phyloP scores from a whole-genome alignment of 37 sponge, comb jelly and placozoan genomes.

The Chondrosia reniformis region DNA sequence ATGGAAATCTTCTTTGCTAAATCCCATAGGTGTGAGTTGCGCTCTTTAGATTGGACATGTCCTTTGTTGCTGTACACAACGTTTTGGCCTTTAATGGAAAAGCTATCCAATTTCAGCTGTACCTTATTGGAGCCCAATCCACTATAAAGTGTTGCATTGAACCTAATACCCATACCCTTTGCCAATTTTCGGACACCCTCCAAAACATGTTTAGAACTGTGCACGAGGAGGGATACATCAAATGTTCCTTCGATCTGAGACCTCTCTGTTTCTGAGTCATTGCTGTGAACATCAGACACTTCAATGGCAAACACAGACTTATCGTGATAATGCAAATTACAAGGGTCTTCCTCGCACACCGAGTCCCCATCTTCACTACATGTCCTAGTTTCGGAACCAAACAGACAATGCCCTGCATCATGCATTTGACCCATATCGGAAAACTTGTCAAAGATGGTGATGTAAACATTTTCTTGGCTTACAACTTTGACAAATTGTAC shows the following conservation, averaged over 20 bases:
- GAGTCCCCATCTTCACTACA: background rate
- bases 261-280: background rate
- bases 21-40: background rate
- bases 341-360: background rate
- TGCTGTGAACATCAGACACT: background rate
- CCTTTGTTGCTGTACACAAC: background rate
- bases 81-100: background rate
- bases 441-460: constrained; percentile 7
- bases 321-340: constrained; percentile 6
- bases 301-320: background rate
- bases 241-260: background rate
- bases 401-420: constrained; percentile 3
- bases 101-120: background rate
- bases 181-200: background rate
- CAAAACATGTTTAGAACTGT: background rate
- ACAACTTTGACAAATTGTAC: background rate
- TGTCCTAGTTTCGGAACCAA: background rate
- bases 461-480: background rate
- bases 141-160: constrained; percentile 2
- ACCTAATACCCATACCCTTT: background rate
- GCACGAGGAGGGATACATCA: background rate
- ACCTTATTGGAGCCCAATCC: constrained; percentile 13
- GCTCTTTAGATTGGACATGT: too few relatives aligned
- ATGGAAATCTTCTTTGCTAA: background rate
- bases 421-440: background rate